A percentile compares a stretch with the other conserved stretches of the same genome.
phyloP scores from a whole-genome alignment of 1,140 invertebrate species.

The Brevipalpus yothersi region DNA sequence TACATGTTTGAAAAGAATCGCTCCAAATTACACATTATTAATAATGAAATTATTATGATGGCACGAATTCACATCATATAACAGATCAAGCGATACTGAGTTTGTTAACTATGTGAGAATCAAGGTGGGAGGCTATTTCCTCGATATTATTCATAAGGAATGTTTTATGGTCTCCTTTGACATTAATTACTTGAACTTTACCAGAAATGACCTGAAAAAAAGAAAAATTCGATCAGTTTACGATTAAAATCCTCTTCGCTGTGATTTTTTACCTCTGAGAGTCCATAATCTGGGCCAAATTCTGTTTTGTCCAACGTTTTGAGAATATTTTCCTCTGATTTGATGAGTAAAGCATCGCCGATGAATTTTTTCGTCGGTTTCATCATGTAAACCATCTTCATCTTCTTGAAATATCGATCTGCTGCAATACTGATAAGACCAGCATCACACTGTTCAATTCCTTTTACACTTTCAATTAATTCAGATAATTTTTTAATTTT shows the following conservation, averaged over 20 bases:
- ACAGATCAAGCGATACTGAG: too few species aligned
- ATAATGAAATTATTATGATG: too few species aligned
- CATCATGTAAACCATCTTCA: constrained; percentile 42
- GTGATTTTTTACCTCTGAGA: constrained; percentile 16
- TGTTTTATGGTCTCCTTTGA: constrained; percentile 52
- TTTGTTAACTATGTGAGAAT: too few species aligned
- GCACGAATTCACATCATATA: too few species aligned
- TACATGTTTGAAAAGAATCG: too few species aligned
- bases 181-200: constrained; percentile 34
- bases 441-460: constrained; percentile 20
- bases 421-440: constrained; percentile 35
- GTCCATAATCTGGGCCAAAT: constrained; percentile 22
- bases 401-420: constrained; percentile 44
- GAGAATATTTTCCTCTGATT: constrained; percentile 28
- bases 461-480: constrained; percentile 17
- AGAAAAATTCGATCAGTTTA: constrained; percentile 22
- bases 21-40: too few species aligned
- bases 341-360: constrained; percentile 47
- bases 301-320: not conserved
- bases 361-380: constrained; percentile 34
- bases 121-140: not conserved
- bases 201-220: constrained; percentile 16
- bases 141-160: constrained; percentile 22
- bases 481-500: constrained; percentile 19
- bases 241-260: constrained; percentile 35